Conservation (phyloP, 2,797 vertebrate species). For the Chiropotes sagulatus region DNA sequence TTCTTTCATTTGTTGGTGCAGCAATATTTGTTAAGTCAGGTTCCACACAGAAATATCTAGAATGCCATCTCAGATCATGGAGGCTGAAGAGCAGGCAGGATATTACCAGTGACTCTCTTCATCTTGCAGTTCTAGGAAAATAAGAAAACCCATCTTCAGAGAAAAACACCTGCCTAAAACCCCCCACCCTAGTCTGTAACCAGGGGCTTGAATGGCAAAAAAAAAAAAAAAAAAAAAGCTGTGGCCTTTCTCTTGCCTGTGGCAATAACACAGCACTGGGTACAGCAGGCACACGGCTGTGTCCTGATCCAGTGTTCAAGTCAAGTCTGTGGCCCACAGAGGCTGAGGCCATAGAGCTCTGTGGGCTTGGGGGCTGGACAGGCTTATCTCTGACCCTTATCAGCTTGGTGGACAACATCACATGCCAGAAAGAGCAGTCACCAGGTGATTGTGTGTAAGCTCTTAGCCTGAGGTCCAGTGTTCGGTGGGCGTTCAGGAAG, state of each 20-base stretch:
- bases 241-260: neutral
- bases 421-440: neutral
- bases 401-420: too few relatives aligned
- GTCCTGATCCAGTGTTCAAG: neutral
- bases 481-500: neutral
- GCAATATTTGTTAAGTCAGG: neutral
- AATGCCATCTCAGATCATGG: neutral
- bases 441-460: neutral
- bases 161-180: neutral
- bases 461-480: neutral
- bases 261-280: neutral
- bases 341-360: neutral
- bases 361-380: neutral
- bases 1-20: neutral
- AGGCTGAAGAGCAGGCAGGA: neutral
- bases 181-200: neutral
- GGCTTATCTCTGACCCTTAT: neutral
- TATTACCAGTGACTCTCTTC: neutral
- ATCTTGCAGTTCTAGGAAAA: neutral
- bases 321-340: neutral
- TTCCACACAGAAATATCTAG: neutral
- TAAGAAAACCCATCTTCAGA: neutral
- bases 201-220: neutral
- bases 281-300: rapidly evolving
- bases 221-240: neutral